phyloP scores from a whole-genome alignment of 2,797 vertebrate genomes.

The Megalops cyprinoides region DNA sequence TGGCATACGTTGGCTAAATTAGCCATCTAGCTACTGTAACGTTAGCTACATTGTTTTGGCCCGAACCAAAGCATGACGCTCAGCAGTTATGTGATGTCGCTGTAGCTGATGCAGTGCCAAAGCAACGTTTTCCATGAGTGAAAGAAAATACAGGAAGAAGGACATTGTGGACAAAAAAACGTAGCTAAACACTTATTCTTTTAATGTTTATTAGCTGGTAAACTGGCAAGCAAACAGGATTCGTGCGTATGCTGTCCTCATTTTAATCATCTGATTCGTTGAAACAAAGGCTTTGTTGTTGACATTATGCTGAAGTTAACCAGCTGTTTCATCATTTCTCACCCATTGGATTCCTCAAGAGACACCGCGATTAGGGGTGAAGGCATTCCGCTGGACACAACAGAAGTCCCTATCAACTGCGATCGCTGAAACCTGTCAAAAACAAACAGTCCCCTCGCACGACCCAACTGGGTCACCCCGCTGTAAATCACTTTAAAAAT shows the following conservation, averaged over 20 bases:
- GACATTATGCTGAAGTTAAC: conserved; percentile 58
- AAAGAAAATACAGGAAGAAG: neutral
- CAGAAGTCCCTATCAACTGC: neutral
- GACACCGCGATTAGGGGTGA: conserved; percentile 25
- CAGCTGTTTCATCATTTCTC: conserved; percentile 70
- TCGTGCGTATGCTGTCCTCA: neutral
- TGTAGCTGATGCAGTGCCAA: conserved; percentile 32
- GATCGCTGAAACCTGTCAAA: conserved; percentile 22
- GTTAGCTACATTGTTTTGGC: neutral
- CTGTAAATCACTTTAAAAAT: conserved; percentile 5
- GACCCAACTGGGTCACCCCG: neutral
- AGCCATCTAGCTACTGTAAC: too few species aligned
- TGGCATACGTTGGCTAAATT: too few species aligned
- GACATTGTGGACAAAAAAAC: neutral
- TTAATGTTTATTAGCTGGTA: neutral
- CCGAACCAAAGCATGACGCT: conserved; percentile 17
- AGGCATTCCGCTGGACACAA: conserved; percentile 44
- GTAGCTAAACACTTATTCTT: neutral
- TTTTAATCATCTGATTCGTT: conserved; percentile 3
- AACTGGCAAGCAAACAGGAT: neutral
- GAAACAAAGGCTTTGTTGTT: conserved; percentile 59
- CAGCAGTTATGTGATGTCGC: conserved; percentile 37
- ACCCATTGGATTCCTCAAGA: conserved; percentile 49
- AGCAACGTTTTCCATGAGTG: neutral
- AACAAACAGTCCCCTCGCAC: neutral